Evolutionary conservation across 1,140 invertebrate genomes (phyloP).

Genomic region (Trachymyrmex septentrionalis): DNA sequence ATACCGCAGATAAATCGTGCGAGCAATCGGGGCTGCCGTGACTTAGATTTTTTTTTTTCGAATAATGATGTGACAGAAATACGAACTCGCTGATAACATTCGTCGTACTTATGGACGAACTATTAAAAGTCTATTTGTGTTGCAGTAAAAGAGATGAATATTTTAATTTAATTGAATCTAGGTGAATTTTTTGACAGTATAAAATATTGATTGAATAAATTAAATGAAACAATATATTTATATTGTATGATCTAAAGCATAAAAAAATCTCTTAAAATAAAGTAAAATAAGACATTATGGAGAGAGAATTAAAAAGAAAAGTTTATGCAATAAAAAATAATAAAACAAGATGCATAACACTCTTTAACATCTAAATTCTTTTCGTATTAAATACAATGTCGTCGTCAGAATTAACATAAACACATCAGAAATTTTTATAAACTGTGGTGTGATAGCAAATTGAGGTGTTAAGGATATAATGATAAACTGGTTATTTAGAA

Average conservation of each 20-base stretch:
- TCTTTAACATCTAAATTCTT: no score
- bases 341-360: neutral
- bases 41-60: neutral
- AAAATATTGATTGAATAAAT: neutral
- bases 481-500: neutral
- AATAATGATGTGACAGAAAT: constrained; percentile 65
- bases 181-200: constrained; percentile 28
- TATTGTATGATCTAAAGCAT: neutral
- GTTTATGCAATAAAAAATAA: neutral
- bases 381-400: no score
- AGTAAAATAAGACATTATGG: neutral
- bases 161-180: constrained; percentile 29
- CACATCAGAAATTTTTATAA: no score
- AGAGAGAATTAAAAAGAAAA: neutral
- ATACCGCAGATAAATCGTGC: constrained; percentile 69
- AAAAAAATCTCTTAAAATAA: neutral
- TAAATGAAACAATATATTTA: neutral
- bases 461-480: no score
- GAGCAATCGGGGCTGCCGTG: constrained; percentile 57
- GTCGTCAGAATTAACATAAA: no score
- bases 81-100: constrained; percentile 41
- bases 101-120: constrained; percentile 25
- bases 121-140: constrained; percentile 53
- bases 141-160: neutral
- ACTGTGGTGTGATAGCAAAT: no score